Conservation (phyloP, 2,113 vertebrate species). For the Callionymus lyra region DNA sequence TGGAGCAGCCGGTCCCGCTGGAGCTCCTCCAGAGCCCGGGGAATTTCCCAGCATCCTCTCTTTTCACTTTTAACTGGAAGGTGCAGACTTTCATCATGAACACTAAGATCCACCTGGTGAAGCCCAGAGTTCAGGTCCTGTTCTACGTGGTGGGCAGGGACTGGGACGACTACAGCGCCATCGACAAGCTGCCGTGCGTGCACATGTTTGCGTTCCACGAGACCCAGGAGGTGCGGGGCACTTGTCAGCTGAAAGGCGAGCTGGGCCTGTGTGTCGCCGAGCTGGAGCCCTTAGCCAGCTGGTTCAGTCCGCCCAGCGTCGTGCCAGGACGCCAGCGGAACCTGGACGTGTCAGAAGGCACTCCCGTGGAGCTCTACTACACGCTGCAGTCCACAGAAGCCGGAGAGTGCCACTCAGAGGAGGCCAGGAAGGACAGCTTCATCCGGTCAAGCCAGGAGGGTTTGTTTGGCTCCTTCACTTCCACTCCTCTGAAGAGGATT, state of each 20-base stretch:
- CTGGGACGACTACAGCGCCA: conserved; percentile 77
- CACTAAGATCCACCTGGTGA: conserved; percentile 70
- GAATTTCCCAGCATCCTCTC: conserved; percentile 58
- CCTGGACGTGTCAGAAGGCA: conserved; percentile 63
- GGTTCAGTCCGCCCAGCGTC: conserved; percentile 74
- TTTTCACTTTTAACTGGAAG: conserved; percentile 81
- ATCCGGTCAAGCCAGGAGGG: conserved; percentile 77
- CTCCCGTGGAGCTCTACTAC: conserved; percentile 86
- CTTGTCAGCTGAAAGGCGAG: conserved; percentile 74
- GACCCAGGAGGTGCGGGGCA: conserved; percentile 79
- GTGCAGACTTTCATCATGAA: conserved; percentile 79
- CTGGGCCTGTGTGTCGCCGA: conserved; percentile 82
- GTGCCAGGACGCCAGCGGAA: conserved; percentile 72
- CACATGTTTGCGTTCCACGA: conserved; percentile 86
- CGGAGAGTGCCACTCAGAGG: conserved; percentile 72
- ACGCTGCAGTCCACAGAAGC: conserved; percentile 64
- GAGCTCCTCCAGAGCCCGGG: conserved; percentile 69
- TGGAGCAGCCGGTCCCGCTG: conserved; percentile 72
- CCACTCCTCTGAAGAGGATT: conserved; percentile 73
- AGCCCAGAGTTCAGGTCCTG: conserved; percentile 81
- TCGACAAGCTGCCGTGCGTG: conserved; percentile 80
- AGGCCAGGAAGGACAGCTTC: conserved; percentile 70
- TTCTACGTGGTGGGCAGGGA: conserved; percentile 83
- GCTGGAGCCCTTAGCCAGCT: conserved; percentile 75
- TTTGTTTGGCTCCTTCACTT: conserved; percentile 55